A percentile compares a stretch with the other conserved stretches of the same genome.
phyloP scores from a whole-genome alignment of 2,888 invertebrate species.

The Chloromyia formosa region DNA sequence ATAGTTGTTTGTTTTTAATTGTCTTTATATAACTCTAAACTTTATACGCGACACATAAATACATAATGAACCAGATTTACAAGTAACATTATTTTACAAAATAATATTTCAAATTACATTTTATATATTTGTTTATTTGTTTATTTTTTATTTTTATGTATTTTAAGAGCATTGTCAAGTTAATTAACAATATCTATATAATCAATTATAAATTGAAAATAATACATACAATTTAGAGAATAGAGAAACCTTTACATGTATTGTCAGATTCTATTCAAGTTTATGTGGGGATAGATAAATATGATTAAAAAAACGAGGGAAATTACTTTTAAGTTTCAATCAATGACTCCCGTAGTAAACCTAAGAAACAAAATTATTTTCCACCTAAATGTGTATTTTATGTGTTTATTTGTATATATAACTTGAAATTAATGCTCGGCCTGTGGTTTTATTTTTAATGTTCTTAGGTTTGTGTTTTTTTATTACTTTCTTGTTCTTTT shows the following conservation, averaged over 20 bases:
- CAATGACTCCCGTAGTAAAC: background rate
- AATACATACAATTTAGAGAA: slow-evolving; percentile 37
- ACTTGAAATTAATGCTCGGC: background rate
- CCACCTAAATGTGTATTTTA: too few relatives aligned
- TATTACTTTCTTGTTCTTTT: background rate
- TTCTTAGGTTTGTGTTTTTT: background rate
- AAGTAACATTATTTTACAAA: slow-evolving; percentile 40
- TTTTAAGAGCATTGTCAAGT: slow-evolving; percentile 39
- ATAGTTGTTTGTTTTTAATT: slow-evolving; percentile 6
- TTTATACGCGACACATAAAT: slow-evolving; percentile 41
- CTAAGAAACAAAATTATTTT: background rate
- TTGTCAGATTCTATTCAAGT: slow-evolving; percentile 40
- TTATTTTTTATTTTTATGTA: slow-evolving; percentile 12
- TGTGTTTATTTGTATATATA: background rate
- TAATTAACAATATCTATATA: slow-evolving; percentile 31
- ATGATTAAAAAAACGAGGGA: too few relatives aligned
- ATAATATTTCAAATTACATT: slow-evolving; percentile 29
- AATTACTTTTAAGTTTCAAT: too few relatives aligned
- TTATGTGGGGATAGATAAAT: slow-evolving; percentile 16
- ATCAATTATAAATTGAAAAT: slow-evolving; percentile 42
- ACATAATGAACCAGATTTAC: slow-evolving; percentile 33
- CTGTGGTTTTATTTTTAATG: too few relatives aligned
- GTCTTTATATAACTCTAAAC: slow-evolving; percentile 35
- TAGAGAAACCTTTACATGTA: slow-evolving; percentile 41
- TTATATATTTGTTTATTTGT: slow-evolving; percentile 1